phyloP scores from a whole-genome alignment of 1,140 invertebrate genomes.

The Drosophila orosa region DNA sequence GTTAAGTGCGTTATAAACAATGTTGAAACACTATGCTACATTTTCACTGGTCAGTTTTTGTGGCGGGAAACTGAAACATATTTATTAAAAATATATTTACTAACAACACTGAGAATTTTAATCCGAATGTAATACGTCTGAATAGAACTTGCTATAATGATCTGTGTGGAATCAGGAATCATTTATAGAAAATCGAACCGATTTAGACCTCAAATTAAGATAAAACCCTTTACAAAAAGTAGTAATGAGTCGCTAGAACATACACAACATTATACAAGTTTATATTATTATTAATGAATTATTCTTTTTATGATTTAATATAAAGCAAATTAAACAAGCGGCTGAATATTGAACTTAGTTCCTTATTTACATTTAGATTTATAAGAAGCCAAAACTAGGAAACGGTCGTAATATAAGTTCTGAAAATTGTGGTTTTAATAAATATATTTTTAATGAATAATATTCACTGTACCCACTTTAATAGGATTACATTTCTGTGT shows the following conservation, averaged over 20 bases:
- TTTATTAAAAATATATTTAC: too few relatives aligned
- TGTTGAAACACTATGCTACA: too few relatives aligned
- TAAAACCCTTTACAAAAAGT: not conserved
- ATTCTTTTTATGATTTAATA: not conserved
- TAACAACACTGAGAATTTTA: too few relatives aligned
- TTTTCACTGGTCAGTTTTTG: too few relatives aligned
- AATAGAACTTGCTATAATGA: too few relatives aligned
- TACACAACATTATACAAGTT: not conserved
- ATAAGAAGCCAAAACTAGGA: not conserved
- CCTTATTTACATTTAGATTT: not conserved
- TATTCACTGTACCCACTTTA: not conserved
- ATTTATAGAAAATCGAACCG: too few relatives aligned
- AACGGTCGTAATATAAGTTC: not conserved
- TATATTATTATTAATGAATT: not conserved
- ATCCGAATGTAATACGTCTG: too few relatives aligned
- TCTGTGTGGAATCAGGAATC: too few relatives aligned
- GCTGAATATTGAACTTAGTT: not conserved
- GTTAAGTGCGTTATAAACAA: too few relatives aligned
- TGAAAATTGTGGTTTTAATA: not conserved
- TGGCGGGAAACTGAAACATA: too few relatives aligned
- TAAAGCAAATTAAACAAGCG: not conserved
- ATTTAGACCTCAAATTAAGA: not conserved
- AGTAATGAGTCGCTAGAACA: not conserved
- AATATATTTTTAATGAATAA: not conserved
- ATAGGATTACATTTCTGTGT: conserved; percentile 5